Evolutionary conservation across 1,140 invertebrate species (phyloP).

Genomic region (Drosophila persimilis): DNA sequence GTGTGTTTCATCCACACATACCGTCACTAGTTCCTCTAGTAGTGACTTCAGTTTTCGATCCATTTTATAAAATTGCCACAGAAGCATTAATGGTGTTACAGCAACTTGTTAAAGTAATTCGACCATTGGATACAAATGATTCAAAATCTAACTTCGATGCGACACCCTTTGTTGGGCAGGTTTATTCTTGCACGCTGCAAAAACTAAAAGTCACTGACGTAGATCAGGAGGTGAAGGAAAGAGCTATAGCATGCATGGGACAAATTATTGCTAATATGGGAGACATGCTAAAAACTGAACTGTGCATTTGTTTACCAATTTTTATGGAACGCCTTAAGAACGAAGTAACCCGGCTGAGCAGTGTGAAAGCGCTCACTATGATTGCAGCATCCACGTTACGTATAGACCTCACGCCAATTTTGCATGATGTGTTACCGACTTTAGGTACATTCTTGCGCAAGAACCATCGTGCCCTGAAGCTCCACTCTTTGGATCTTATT

Average conservation of each 20-base stretch:
- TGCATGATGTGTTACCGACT: slow-evolving; percentile 95
- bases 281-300: slow-evolving; percentile 89
- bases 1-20: slow-evolving; percentile 91
- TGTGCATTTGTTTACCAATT: slow-evolving; percentile 94
- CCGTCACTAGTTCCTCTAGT: slow-evolving; percentile 93
- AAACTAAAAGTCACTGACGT: slow-evolving; percentile 97
- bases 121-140: slow-evolving; percentile 88
- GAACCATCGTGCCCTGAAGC: slow-evolving; percentile 97
- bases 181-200: slow-evolving; percentile 93
- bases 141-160: slow-evolving; percentile 87
- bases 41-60: slow-evolving; percentile 94
- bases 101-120: slow-evolving; percentile 96
- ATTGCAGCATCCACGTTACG: slow-evolving; percentile 95
- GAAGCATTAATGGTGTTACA: slow-evolving; percentile 96
- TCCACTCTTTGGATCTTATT: slow-evolving; percentile 94
- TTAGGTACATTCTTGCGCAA: slow-evolving; percentile 97
- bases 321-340: slow-evolving; percentile 97
- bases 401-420: slow-evolving; percentile 93
- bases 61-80: slow-evolving; percentile 99
- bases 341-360: slow-evolving; percentile 97
- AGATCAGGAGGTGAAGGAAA: slow-evolving; percentile 99
- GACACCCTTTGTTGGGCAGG: slow-evolving; percentile 89
- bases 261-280: slow-evolving; percentile 97
- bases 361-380: slow-evolving; percentile 97
- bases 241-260: slow-evolving; percentile 98